Evolutionary conservation across 2,113 vertebrate species (phyloP).

Genomic region (Anolis sagrei): DNA sequence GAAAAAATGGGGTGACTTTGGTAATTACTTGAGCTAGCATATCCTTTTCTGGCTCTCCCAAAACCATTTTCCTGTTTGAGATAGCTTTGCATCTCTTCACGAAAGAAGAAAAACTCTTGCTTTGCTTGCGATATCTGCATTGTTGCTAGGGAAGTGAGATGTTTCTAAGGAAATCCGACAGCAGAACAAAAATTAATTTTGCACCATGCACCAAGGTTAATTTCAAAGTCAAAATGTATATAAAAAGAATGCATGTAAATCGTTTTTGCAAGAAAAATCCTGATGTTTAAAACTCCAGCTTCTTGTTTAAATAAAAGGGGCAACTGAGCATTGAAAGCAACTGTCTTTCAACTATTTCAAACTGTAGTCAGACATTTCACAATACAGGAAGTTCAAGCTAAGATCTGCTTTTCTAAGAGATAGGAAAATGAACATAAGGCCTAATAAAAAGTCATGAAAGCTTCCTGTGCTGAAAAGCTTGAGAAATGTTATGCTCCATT

Average conservation of each 20-base stretch:
- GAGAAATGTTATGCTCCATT: constrained; percentile 33
- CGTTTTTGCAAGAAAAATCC: constrained; percentile 42
- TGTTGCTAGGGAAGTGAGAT: constrained; percentile 67
- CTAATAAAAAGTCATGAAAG: accelerated
- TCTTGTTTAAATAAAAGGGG: not conserved
- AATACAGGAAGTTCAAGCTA: not conserved
- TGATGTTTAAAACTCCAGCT: not conserved
- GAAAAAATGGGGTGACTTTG: too few relatives aligned
- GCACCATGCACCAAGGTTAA: constrained; percentile 44
- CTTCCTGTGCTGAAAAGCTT: constrained; percentile 1
- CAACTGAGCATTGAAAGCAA: constrained; percentile 14
- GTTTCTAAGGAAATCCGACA: constrained; percentile 71
- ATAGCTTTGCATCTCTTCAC: constrained; percentile 45
- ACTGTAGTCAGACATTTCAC: constrained; percentile 21
- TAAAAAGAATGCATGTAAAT: constrained; percentile 36
- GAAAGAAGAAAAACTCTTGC: constrained; percentile 37
- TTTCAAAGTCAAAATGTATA: constrained; percentile 50
- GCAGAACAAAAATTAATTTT: constrained; percentile 57
- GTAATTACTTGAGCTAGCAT: not conserved
- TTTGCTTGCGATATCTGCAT: constrained; percentile 59
- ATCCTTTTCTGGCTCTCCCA: not conserved
- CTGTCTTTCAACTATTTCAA: constrained; percentile 33
- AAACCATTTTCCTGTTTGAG: constrained; percentile 42
- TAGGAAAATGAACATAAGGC: constrained; percentile 38
- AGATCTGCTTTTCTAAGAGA: constrained; percentile 20